phyloP scores from a whole-genome alignment of 2,113 vertebrate species.

The Cyprinodon brontotheroides region DNA sequence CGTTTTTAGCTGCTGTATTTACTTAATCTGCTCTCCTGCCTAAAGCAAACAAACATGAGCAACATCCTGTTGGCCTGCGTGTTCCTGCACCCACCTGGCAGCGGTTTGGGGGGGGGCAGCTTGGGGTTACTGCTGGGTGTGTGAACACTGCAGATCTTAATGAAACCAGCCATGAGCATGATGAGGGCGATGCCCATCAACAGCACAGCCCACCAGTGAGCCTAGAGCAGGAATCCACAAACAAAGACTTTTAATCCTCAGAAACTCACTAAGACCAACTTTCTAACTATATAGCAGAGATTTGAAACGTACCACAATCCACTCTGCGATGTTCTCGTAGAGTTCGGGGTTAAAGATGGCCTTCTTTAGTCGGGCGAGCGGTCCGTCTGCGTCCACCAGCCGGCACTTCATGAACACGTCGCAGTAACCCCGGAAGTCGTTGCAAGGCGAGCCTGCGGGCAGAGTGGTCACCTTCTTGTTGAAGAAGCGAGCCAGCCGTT shows the following conservation, averaged over 20 bases:
- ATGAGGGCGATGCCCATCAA: conserved; percentile 98
- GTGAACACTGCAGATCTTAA: conserved; percentile 99
- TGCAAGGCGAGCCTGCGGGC: conserved; percentile 96
- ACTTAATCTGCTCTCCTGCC: no score
- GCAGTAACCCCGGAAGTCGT: conserved; percentile 98
- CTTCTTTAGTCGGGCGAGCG: conserved; percentile 95
- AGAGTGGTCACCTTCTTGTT: conserved; percentile 89
- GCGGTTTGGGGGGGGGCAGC: conserved; percentile 96
- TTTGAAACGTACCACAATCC: conserved; percentile 90
- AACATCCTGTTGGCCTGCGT: no score
- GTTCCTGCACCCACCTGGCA: conserved; percentile 87
- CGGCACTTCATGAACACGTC: conserved; percentile 98
- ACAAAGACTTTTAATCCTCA: conserved; percentile 79
- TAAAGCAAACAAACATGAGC: no score
- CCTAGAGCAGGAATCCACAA: conserved; percentile 73
- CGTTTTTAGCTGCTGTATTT: no score
- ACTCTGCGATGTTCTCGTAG: conserved; percentile 98
- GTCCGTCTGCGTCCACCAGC: conserved; percentile 95
- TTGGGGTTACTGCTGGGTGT: conserved; percentile 99
- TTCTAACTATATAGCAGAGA: neutral
- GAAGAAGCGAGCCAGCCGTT: conserved; percentile 82
- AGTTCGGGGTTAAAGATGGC: conserved; percentile 98
- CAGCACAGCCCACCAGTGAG: conserved; percentile 97
- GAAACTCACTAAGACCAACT: neutral
- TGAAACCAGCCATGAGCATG: conserved; percentile 99